Percentiles rank a stretch among this genome's conserved stretches.
Evolutionary conservation across 2,888 invertebrate genomes (phyloP).

Genomic region (Yponomeuta plumbellus): DNA sequence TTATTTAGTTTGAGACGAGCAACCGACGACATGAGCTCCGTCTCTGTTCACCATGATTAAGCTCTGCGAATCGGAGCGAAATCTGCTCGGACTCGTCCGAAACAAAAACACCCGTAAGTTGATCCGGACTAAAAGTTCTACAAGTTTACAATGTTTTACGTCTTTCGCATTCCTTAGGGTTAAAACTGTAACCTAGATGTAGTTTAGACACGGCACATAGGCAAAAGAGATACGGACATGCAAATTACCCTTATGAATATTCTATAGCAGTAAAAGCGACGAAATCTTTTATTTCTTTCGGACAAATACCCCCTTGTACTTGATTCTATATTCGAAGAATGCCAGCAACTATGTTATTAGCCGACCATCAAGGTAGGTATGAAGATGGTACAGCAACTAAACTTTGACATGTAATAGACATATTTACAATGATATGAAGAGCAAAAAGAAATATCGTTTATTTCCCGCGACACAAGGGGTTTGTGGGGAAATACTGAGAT

Average conservation of each 20-base stretch:
- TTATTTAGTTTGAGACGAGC: too few species aligned
- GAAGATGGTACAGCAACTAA: background rate
- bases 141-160: too few species aligned
- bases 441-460: too few species aligned
- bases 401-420: background rate
- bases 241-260: background rate
- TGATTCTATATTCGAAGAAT: constrained; percentile 15
- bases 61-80: too few species aligned
- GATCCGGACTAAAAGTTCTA: too few species aligned
- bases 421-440: background rate
- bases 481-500: background rate
- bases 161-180: background rate
- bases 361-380: constrained; percentile 3
- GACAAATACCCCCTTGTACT: constrained; percentile 1
- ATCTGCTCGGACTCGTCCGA: too few species aligned
- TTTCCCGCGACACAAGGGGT: background rate
- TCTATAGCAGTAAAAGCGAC: background rate
- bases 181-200: background rate
- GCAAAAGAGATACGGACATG: background rate
- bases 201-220: background rate
- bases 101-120: too few species aligned
- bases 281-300: constrained; percentile 10
- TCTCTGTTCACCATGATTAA: too few species aligned
- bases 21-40: too few species aligned
- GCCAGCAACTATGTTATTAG: constrained; percentile 19